Evolutionary conservation across 1,140 invertebrate species (phyloP), one percentile per base, ranked within the genome.

Genomic region (Anastrepha obliqua): DNA sequence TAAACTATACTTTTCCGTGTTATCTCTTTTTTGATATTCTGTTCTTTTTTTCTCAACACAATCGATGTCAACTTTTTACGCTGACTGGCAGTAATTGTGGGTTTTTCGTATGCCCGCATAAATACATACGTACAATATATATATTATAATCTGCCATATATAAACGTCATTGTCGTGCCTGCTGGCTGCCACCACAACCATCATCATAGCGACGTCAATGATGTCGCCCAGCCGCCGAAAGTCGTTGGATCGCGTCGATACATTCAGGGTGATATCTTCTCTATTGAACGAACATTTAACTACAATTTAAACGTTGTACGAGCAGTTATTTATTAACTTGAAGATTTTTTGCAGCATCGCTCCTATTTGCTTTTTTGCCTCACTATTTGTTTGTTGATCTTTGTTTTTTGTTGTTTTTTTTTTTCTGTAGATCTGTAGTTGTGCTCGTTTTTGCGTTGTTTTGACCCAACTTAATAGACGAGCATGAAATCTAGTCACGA

Each of bases 401-500:
- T 81, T 51, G 1, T 2, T 20, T 51, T 42, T 74, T 20, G 7
- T 51, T 81, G 55, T 20, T 87, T 87, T n/a, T n/a, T 11, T 60
- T 20, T 86, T 17, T 81, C 51, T 51, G 17, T 74, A 44, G 51
- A 5, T 81, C 47, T 51, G 17, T 74, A 44, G 51, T 78, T 60
- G 60, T 87, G 20, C 15, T 62, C 15, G 74, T 89, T 89, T 90
- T 64, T 90, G 59, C 85, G 89, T 87, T 88, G 92, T 92, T 89
- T 91, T 93, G 92, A 93, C 92, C 92, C 92, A 92, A 93, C 92
- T 93, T 93, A 93, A 93, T 93, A 93, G 92, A 93, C 92, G 92
- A 93, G 92, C 92, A 93, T 93, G 92, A 93, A 92, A 93, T 93
- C 92, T 93, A 93, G 92, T 93, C 92, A 93, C 92, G 92, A 93